Base-by-base conservation (phyloP, 2,797 vertebrate genomes). In the Xerus rutilus region DNA sequence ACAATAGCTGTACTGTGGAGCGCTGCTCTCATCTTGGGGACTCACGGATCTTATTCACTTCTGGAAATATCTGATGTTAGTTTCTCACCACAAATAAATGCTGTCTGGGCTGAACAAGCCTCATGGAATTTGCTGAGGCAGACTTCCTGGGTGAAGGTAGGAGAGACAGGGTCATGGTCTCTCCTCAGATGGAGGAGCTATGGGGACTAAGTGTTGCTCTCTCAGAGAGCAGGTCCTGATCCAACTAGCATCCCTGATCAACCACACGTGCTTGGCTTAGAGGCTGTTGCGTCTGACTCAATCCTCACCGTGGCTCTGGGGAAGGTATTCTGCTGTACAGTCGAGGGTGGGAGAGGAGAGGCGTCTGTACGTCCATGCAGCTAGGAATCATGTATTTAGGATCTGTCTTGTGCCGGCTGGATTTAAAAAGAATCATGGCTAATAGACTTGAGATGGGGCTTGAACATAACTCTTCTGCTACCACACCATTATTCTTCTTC, bases 291-390 rank as follows among this genome's bases (percentile, higher is more conserved):
- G 1, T 78, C 32, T 28, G 28, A 64, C 35, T 86, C 28, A 23
- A 45, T 32, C 21, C 21, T 79, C 21, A 5, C 54, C 1, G 1
- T 49, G 72, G 49, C 57, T 64, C 49, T 65, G 45, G 82, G 59
- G 32, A 8, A 30, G 7, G 12, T 30, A 10, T 17, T 83, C 23
- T 35, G 3, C 57, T 21, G 67, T 52, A 15, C 45, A 77, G 30
- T 52, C 5, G 43, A n/a, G 25, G 7, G 35, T 0, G 72, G 35
- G n/a, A 54, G 59, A 4, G 32, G 21, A 64, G 25, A 11, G 70
- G 57, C 0, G 15, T 52, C 9, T 4, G 1, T 32, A 35, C 0
- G 3, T 30, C 4, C 12, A 30, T 49, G 70, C 32, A 49, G 21
- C 72, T 28, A 39, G 70, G 21, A 39, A 77, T 73, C 3, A 5